These are phyloP conservation scores for Brachionus calyciflorus DNA, from an alignment of 1,140 invertebrate species.

Conservation along the genomic window DNA sequence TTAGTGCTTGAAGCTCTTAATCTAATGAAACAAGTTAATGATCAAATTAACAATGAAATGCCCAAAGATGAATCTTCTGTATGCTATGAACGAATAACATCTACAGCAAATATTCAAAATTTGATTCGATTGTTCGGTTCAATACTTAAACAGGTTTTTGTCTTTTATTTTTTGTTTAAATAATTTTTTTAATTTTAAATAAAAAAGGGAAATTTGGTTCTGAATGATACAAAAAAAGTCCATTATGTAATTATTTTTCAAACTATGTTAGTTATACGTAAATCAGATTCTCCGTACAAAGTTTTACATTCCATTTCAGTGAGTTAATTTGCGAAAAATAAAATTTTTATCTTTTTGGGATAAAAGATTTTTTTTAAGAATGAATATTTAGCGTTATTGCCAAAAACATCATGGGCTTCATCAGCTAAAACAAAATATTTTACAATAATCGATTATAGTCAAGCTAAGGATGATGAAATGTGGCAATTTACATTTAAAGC, in stretches of 20 bases:
- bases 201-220: conserved; percentile 31
- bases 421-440: conserved; percentile 21
- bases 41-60: conserved; percentile 43
- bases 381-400: conserved; percentile 40
- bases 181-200: background rate
- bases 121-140: conserved; percentile 28
- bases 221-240: conserved; percentile 34
- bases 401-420: conserved; percentile 29
- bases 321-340: background rate
- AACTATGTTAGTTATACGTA: conserved; percentile 1
- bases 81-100: conserved; percentile 2
- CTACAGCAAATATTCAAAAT: conserved; percentile 31
- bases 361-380: too few relatives aligned
- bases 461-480: conserved; percentile 30
- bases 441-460: conserved; percentile 44
- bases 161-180: background rate
- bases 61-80: background rate
- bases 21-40: conserved; percentile 37
- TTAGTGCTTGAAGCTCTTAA: conserved; percentile 7
- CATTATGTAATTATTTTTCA: conserved; percentile 39
- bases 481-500: conserved; percentile 45
- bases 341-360: background rate
- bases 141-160: background rate
- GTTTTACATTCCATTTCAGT: conserved; percentile 38
- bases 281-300: conserved; percentile 11